Evolutionary conservation across 1,140 invertebrate genomes (phyloP).

Genomic region (Propsilocerus akamusi): DNA sequence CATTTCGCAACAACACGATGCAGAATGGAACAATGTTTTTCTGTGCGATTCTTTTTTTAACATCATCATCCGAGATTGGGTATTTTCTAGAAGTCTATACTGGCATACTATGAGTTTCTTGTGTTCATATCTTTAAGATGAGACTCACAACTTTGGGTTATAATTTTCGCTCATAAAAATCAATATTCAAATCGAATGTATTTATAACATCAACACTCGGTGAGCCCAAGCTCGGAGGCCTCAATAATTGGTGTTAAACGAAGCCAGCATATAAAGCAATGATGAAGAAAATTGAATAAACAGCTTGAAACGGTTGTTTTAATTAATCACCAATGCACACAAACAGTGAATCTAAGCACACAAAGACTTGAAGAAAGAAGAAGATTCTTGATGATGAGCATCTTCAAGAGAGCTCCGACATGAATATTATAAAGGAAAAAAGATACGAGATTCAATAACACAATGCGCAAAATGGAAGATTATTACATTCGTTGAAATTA

Average conservation of each 20-base stretch:
- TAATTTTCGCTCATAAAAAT: conserved; percentile 1
- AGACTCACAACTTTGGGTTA: too few species aligned
- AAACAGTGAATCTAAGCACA: too few species aligned
- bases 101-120: background rate
- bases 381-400: too few species aligned
- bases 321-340: too few species aligned
- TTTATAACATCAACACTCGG: background rate
- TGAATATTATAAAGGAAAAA: too few species aligned
- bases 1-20: background rate
- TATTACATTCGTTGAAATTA: background rate
- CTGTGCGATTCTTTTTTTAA: background rate
- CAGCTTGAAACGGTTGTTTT: too few species aligned
- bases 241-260: conserved; percentile 1
- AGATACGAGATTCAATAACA: too few species aligned
- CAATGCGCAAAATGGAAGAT: background rate
- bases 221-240: background rate
- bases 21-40: background rate
- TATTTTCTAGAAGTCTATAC: background rate
- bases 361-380: too few species aligned
- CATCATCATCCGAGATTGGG: background rate
- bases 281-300: too few species aligned
- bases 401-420: too few species aligned
- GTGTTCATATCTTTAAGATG: too few species aligned
- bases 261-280: too few species aligned
- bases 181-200: background rate